phyloP scores from a whole-genome alignment of 2,113 vertebrate genomes.

The Leptobrachium leishanense region DNA sequence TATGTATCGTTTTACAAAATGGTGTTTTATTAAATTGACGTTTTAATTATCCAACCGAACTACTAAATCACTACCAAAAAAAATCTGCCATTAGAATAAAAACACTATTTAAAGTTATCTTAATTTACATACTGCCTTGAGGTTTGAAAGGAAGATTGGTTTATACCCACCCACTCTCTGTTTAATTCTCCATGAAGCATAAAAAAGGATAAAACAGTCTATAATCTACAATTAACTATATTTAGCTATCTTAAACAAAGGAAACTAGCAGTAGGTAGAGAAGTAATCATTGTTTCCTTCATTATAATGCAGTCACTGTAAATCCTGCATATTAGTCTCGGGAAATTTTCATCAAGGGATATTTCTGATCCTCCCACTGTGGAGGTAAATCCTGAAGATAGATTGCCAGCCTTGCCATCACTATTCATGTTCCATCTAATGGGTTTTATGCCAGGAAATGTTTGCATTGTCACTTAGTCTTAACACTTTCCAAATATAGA shows the following conservation, averaged over 20 bases:
- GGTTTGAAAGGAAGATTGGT: slow-evolving; percentile 25
- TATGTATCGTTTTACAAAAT: no score
- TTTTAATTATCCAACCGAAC: no score
- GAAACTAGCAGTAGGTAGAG: slow-evolving; percentile 21
- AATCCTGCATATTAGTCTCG: neutral
- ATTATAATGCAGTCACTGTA: neutral
- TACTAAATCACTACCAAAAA: no score
- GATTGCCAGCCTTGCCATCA: neutral
- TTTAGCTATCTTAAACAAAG: slow-evolving; percentile 28
- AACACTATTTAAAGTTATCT: slow-evolving; percentile 22
- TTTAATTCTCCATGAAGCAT: slow-evolving; percentile 37
- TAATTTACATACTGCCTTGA: slow-evolving; percentile 35
- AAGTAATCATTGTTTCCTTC: neutral
- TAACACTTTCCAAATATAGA: slow-evolving; percentile 3
- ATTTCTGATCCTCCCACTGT: neutral
- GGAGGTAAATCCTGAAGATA: neutral
- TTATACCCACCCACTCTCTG: slow-evolving; percentile 22
- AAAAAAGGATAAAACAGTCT: slow-evolving; percentile 24
- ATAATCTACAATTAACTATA: slow-evolving; percentile 33
- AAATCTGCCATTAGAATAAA: neutral
- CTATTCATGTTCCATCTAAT: neutral
- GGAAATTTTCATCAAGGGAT: neutral
- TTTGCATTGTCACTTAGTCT: neutral
- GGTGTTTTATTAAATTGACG: no score
- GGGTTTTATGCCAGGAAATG: neutral